Conservation (phyloP, 2,113 vertebrate species). For the Pao palembangensis region DNA sequence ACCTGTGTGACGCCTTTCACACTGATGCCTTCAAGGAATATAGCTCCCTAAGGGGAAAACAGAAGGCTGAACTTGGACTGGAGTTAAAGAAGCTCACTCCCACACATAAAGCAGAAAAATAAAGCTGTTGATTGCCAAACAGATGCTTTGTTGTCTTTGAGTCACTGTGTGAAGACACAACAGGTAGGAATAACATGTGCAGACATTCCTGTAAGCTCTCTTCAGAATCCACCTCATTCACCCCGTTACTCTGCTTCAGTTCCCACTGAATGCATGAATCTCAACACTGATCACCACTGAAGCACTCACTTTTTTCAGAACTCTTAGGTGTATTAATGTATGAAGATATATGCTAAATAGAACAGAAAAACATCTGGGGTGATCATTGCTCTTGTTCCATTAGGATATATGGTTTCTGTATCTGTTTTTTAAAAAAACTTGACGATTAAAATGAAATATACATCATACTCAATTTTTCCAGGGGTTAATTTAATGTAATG, state of each 20-base stretch:
- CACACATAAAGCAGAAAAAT: conserved; percentile 28
- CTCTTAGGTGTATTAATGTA: neutral
- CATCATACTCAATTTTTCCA: too few relatives aligned
- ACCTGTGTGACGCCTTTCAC: conserved; percentile 91
- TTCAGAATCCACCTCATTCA: conserved; percentile 2
- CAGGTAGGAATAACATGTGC: conserved; percentile 5
- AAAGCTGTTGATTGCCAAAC: conserved; percentile 13
- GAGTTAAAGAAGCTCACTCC: conserved; percentile 30
- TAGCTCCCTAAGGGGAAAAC: conserved; percentile 79
- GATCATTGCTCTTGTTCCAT: neutral
- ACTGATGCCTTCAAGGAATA: conserved; percentile 91
- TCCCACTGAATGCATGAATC: neutral
- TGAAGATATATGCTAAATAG: neutral
- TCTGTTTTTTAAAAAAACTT: too few relatives aligned
- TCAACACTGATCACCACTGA: neutral
- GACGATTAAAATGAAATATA: too few relatives aligned
- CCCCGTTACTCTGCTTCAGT: neutral
- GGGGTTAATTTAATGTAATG: too few relatives aligned
- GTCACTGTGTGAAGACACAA: conserved; percentile 8
- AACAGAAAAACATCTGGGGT: conserved; percentile 8
- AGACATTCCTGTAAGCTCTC: neutral
- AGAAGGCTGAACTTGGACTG: conserved; percentile 29
- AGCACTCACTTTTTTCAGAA: neutral
- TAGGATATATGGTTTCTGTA: neutral
- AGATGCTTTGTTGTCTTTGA: conserved; percentile 32